Base-by-base conservation (phyloP, 2,797 vertebrate species). In the Apogon talboti region DNA sequence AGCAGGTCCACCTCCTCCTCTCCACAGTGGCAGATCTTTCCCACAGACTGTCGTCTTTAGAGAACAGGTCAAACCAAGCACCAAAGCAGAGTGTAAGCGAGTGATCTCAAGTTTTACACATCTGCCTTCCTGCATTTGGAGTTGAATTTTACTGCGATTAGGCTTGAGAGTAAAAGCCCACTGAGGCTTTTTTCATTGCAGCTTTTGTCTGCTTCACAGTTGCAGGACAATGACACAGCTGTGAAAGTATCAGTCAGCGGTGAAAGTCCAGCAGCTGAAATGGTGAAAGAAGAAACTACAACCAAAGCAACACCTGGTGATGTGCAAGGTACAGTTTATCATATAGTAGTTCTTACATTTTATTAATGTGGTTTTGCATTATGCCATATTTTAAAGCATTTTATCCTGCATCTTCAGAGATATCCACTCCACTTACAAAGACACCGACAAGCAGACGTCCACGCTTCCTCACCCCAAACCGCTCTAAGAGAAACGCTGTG, bases 21-120 rank as follows among this genome's bases (percentile, higher is more conserved):
- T 85, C 89, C 2, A 71, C 84, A 0, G 81, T 94, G 1, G 84
- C 88, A 45, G 86, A 92, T 48, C 92, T 94, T 52, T 85, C 82
- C 6, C 83, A 85, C 66, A 90, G 90, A 79, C 79, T 94, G 50
- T 81, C 78, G n/a, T 78, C 80, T 2, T 66, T 94, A 44, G 91
- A 94, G 81, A 90, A 77, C 0, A 46, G 75, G 0, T 80, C 87
- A 24, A 71, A 84, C 16, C 45, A 58, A 19, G 54, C 18, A 16
- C 15, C 46, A 47, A 56, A 58, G 66, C 72, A 71, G 49, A 83
- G 44, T 0, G 91, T 92, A 71, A 88, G 91, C 74, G 66, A 86
- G 90, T 77, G 19, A 51, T 30, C 1, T 11, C 2, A 66, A 24
- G 6, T 13, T 6, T 53, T 7, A 5, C 6, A 21, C 14, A 52